Conservation (phyloP, 2,113 vertebrate genomes). For the Etheostoma cragini region DNA sequence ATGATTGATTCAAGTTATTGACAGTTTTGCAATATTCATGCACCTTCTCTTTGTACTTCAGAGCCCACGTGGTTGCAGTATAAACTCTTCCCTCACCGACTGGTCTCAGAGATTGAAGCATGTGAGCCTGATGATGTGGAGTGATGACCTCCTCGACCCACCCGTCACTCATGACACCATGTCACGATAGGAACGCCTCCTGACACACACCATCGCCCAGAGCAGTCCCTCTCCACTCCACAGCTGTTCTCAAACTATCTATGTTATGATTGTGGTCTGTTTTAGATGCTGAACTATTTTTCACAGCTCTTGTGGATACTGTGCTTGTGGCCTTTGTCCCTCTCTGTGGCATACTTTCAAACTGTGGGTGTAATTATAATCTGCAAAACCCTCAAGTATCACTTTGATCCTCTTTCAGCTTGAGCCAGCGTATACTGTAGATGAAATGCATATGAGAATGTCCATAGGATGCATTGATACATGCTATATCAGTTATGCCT, state of each 20-base stretch:
- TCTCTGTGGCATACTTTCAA: slow-evolving; percentile 25
- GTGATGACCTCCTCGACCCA: slow-evolving; percentile 36
- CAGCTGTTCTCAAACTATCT: slow-evolving; percentile 24
- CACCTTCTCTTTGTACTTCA: slow-evolving; percentile 47
- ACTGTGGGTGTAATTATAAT: slow-evolving; percentile 26
- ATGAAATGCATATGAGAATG: slow-evolving; percentile 8
- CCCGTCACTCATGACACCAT: slow-evolving; percentile 7
- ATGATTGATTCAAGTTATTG: background rate
- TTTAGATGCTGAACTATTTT: background rate
- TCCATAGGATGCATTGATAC: slow-evolving; percentile 13
- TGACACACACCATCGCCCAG: background rate
- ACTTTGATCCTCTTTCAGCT: slow-evolving; percentile 30
- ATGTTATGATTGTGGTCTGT: background rate
- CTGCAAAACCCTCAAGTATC: slow-evolving; percentile 22
- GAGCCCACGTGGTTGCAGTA: slow-evolving; percentile 86
- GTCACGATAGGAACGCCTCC: slow-evolving; percentile 15
- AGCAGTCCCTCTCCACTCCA: background rate
- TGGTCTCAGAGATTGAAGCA: slow-evolving; percentile 86
- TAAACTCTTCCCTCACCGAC: slow-evolving; percentile 83
- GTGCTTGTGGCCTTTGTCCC: slow-evolving; percentile 7
- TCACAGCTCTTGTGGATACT: slow-evolving; percentile 4
- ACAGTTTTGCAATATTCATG: background rate
- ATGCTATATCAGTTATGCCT: slow-evolving; percentile 19
- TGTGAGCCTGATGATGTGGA: slow-evolving; percentile 75
- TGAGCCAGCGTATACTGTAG: slow-evolving; percentile 15